These are phyloP conservation scores for Pimpla rufipes DNA, from an alignment of 2,888 invertebrate genomes.

Conservation along the genomic window DNA sequence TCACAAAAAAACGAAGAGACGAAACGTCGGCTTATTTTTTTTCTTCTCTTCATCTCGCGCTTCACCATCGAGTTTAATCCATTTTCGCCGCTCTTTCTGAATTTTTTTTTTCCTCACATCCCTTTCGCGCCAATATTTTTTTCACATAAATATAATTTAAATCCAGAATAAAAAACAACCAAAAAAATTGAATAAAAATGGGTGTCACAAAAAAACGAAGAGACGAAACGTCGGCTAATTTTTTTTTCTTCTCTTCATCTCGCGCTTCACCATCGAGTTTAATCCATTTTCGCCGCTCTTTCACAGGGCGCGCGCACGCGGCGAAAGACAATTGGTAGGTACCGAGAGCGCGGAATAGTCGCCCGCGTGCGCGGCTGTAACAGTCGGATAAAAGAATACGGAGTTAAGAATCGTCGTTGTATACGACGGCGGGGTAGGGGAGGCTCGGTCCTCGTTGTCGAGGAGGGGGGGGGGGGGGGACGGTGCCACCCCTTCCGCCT, in stretches of 20 bases:
- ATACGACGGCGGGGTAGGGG: constrained; percentile 55
- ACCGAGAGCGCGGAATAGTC: constrained; percentile 76
- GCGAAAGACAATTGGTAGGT: constrained; percentile 79
- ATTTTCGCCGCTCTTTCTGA: constrained; percentile 49
- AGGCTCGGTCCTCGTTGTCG: constrained; percentile 43
- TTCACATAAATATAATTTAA: too few species aligned
- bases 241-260: constrained; percentile 28
- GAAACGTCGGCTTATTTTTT: constrained; percentile 4
- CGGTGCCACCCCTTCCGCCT: constrained; percentile 50
- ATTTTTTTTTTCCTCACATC: too few species aligned
- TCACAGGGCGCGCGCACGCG: constrained; percentile 13
- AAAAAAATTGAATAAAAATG: too few species aligned
- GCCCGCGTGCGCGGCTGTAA: constrained; percentile 74
- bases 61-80: constrained; percentile 49
- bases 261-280: constrained; percentile 47
- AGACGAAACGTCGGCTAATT: constrained; percentile 6
- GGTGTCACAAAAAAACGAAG: constrained; percentile 10
- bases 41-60: constrained; percentile 41
- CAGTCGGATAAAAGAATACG: constrained; percentile 81
- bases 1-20: constrained; percentile 8
- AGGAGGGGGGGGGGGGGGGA: constrained; percentile 30
- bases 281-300: constrained; percentile 50
- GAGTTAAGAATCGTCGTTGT: constrained; percentile 75
- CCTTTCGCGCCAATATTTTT: too few species aligned
- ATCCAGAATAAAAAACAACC: too few species aligned